Evolutionary conservation across 2,888 invertebrate genomes (phyloP).

Genomic region (Lobophora halterata): DNA sequence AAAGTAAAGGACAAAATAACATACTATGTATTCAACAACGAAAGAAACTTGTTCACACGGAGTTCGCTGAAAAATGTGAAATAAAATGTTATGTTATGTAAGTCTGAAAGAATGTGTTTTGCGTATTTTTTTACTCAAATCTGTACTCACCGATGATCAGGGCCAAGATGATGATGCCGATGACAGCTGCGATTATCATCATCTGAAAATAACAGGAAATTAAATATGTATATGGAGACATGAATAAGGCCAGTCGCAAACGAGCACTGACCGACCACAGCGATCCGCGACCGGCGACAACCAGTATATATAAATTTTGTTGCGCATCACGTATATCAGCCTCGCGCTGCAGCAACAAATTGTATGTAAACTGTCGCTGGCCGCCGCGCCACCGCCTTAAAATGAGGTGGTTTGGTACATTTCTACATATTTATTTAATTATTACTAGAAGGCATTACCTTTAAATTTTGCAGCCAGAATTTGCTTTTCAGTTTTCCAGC

Average conservation of each 20-base stretch:
- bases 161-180: slow-evolving; percentile 90
- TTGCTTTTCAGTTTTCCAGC: slow-evolving; percentile 98
- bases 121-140: not conserved
- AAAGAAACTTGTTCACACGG: slow-evolving; percentile 76
- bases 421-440: too few relatives aligned
- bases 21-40: slow-evolving; percentile 45
- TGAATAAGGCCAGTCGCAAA: too few relatives aligned
- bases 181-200: slow-evolving; percentile 95
- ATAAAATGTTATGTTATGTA: slow-evolving; percentile 69
- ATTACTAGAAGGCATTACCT: too few relatives aligned
- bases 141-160: slow-evolving; percentile 91
- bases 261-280: too few relatives aligned
- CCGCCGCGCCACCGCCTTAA: too few relatives aligned
- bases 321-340: too few relatives aligned
- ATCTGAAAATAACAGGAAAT: slow-evolving; percentile 85
- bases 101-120: slow-evolving; percentile 52
- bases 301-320: too few relatives aligned
- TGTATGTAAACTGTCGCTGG: too few relatives aligned
- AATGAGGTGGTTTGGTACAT: too few relatives aligned
- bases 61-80: slow-evolving; percentile 78
- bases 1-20: slow-evolving; percentile 51
- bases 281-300: too few relatives aligned
- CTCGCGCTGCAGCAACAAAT: too few relatives aligned
- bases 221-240: too few relatives aligned
- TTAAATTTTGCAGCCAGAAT: slow-evolving; percentile 98